These are phyloP conservation scores for Rhinoraja longicauda DNA, from an alignment of 2,797 vertebrate genomes.

Conservation along the genomic window DNA sequence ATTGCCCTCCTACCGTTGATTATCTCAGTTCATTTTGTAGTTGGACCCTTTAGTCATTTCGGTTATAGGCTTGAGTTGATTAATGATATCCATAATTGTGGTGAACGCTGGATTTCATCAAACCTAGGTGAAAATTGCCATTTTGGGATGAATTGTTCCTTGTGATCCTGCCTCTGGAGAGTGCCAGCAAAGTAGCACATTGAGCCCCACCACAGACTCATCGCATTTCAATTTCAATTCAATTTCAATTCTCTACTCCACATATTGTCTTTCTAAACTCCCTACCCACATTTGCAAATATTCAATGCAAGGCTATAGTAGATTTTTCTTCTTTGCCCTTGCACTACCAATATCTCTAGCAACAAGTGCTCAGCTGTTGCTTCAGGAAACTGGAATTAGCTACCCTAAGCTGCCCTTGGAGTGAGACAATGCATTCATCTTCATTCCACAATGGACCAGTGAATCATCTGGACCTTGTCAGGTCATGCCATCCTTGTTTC, in stretches of 20 bases:
- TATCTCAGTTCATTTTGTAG: neutral
- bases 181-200: neutral
- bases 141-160: neutral
- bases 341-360: neutral
- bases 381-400: neutral
- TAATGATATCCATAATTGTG: neutral
- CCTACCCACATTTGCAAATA: neutral
- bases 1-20: neutral
- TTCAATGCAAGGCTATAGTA: neutral
- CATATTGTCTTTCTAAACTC: neutral
- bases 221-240: neutral
- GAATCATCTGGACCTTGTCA: no score
- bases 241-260: neutral
- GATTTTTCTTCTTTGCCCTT: neutral
- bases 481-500: no score
- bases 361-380: neutral
- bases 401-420: neutral
- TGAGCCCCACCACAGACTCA: neutral
- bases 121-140: neutral
- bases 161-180: neutral
- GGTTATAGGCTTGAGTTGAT: neutral
- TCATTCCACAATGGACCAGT: neutral
- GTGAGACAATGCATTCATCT: neutral
- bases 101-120: neutral
- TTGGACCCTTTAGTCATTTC: neutral